Conservation (phyloP, 1,140 invertebrate species). For the Hylaeus anthracinus region DNA sequence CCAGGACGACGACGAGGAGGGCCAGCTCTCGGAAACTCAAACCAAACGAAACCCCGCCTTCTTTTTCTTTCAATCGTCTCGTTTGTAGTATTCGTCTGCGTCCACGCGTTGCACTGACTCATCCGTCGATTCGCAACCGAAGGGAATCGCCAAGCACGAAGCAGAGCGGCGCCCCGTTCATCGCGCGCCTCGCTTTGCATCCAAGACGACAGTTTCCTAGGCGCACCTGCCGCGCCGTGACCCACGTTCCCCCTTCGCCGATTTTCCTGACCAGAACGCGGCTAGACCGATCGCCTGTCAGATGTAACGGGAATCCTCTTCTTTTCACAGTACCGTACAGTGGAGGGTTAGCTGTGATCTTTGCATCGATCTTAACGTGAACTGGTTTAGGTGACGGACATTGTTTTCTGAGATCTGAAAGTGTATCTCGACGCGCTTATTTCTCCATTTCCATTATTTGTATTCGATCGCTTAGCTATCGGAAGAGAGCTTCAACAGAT, state of each 20-base stretch:
- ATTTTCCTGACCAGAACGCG: background rate
- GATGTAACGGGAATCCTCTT: background rate
- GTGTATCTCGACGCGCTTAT: no score
- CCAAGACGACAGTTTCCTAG: background rate
- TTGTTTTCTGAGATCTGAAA: no score
- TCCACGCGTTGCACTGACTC: constrained; percentile 27
- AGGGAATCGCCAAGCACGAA: constrained; percentile 48
- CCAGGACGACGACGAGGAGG: constrained; percentile 47
- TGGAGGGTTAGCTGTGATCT: no score
- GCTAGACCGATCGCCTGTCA: background rate
- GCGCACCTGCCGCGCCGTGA: constrained; percentile 23
- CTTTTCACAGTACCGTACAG: no score
- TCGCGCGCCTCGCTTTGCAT: constrained; percentile 28
- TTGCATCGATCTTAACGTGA: no score
- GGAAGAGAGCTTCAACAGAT: no score
- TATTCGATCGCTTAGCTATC: no score
- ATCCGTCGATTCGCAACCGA: constrained; percentile 31
- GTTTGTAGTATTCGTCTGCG: no score
- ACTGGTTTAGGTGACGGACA: no score
- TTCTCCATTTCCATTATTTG: no score
- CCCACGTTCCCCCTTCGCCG: background rate
- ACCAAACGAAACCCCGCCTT: constrained; percentile 9
- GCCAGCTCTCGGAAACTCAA: constrained; percentile 53
- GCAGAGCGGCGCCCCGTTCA: constrained; percentile 11
- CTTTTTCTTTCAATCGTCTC: background rate